Percentiles rank a stretch among this genome's conserved stretches.
Conservation (phyloP, 2,888 invertebrate genomes). For the Lottia scabra region DNA sequence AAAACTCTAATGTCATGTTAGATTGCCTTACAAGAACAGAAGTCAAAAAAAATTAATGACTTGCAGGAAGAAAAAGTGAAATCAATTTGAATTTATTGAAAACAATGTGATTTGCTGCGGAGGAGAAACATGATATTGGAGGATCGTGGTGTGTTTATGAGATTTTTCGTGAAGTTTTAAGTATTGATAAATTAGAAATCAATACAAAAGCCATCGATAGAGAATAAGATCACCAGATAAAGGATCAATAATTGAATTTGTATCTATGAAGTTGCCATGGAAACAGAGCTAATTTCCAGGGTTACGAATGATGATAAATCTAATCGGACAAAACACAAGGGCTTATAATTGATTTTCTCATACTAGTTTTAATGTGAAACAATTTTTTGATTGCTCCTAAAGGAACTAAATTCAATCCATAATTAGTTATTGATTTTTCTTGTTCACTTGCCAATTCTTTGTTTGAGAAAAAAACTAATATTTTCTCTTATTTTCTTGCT, state of each 20-base stretch:
- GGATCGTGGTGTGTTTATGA: too few relatives aligned
- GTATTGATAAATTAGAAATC: constrained; percentile 14
- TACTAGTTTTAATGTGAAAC: constrained; percentile 3
- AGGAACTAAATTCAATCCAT: constrained; percentile 7
- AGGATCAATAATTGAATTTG: constrained; percentile 28
- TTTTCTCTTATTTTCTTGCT: not conserved
- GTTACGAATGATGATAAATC: constrained; percentile 19
- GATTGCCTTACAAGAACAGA: too few relatives aligned
- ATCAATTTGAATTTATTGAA: too few relatives aligned
- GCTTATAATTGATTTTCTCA: constrained; percentile 6
- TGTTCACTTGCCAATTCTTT: constrained; percentile 2
- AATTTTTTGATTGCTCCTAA: constrained; percentile 7
- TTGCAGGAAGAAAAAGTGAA: too few relatives aligned
- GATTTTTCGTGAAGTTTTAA: constrained; percentile 7
- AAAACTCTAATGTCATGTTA: too few relatives aligned
- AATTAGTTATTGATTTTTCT: constrained; percentile 3
- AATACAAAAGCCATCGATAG: constrained; percentile 18
- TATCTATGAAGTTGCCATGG: constrained; percentile 25
- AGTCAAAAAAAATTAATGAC: too few relatives aligned
- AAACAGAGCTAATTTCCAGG: constrained; percentile 16
- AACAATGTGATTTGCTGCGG: too few relatives aligned
- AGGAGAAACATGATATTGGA: too few relatives aligned
- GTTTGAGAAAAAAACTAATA: not conserved
- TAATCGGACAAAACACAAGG: constrained; percentile 9
- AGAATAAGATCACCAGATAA: not conserved